Percentiles rank a stretch among this genome's conserved stretches.
Conservation (phyloP, 1,140 invertebrate species). For the Drosophila obscura region DNA sequence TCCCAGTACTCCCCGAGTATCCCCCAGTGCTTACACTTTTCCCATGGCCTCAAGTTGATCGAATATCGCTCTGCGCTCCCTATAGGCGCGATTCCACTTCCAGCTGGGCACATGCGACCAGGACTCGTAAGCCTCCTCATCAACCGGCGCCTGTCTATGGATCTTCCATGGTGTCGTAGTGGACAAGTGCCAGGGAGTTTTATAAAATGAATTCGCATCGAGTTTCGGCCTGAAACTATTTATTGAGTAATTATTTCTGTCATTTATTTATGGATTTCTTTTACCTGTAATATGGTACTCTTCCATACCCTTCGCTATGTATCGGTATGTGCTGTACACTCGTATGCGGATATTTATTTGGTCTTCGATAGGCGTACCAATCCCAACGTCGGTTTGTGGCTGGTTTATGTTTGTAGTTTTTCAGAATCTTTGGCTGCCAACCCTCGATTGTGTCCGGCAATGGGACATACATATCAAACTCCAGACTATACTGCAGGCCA, state of each 20-base stretch:
- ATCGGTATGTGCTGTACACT: neutral
- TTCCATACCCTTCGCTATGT: conserved; percentile 3
- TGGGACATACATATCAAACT: conserved; percentile 64
- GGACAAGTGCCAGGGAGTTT: conserved; percentile 39
- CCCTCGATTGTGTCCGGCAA: conserved; percentile 61
- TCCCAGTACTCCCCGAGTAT: too few species aligned
- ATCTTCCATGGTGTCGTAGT: neutral
- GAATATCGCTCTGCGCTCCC: conserved; percentile 59
- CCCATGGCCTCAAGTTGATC: conserved; percentile 67
- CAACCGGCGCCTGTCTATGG: neutral
- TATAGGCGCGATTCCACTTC: conserved; percentile 62
- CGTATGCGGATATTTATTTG: neutral
- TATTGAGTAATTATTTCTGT: too few species aligned
- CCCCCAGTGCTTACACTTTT: conserved; percentile 42
- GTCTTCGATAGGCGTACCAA: conserved; percentile 20
- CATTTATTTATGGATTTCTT: too few species aligned
- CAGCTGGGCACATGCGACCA: conserved; percentile 57
- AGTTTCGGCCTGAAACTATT: neutral
- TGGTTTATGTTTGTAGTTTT: conserved; percentile 6
- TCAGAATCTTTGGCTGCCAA: conserved; percentile 60
- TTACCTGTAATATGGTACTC: neutral
- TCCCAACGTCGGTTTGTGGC: conserved; percentile 42
- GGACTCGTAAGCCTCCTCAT: conserved; percentile 47
- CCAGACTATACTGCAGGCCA: conserved; percentile 65
- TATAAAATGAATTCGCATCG: conserved; percentile 39